phyloP scores from a whole-genome alignment of 1,140 invertebrate species.

The Carposina sasakii region DNA sequence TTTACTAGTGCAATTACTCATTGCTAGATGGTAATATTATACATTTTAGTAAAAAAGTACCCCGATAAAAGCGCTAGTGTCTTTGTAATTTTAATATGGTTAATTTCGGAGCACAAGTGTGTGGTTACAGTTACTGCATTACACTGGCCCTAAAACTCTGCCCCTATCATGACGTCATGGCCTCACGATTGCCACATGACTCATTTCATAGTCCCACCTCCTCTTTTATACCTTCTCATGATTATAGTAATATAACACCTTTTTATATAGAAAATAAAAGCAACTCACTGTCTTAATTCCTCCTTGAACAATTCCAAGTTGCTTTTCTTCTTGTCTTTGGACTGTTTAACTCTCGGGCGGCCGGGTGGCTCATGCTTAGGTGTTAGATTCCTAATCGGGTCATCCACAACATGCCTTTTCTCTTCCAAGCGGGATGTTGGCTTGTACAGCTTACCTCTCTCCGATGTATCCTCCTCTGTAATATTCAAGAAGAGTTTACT shows the following conservation, averaged over 20 bases:
- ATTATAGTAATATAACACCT: neutral
- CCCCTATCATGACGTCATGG: no score
- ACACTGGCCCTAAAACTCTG: no score
- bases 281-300: conserved; percentile 87
- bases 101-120: no score
- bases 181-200: neutral
- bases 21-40: no score
- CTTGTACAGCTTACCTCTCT: conserved; percentile 95
- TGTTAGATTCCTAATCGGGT: conserved; percentile 81
- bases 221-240: neutral
- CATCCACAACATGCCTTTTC: conserved; percentile 71
- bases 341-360: conserved; percentile 79
- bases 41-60: no score
- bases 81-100: no score
- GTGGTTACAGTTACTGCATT: no score
- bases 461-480: conserved; percentile 87
- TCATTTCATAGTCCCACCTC: neutral
- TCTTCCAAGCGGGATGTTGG: conserved; percentile 85
- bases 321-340: conserved; percentile 94
- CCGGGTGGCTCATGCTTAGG: conserved; percentile 76
- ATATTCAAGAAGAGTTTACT: conserved; percentile 2
- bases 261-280: neutral
- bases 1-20: no score
- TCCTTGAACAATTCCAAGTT: conserved; percentile 98
- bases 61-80: no score